Evolutionary conservation across 2,113 vertebrate species (phyloP), one percentile per base, ranked within the genome.

Genomic region (Microtus richardsoni): DNA sequence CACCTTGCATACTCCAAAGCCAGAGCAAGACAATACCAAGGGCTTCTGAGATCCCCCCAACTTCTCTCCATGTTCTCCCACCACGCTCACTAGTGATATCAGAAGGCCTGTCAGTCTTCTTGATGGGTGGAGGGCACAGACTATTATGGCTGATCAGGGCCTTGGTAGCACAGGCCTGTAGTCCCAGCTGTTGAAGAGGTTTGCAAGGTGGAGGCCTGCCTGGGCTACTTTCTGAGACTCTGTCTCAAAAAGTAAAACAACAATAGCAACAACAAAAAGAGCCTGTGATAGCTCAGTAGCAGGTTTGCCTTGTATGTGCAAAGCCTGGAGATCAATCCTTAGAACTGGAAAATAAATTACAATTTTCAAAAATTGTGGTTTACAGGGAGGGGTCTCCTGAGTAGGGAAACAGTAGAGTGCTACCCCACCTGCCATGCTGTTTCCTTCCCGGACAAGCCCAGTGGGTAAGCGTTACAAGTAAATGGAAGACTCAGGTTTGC

Each of bases 401-500:
- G 62, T 49, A 26, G 58, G 75, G 68, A 86, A 83, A 54, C 7
- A 58, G 33, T 88, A 28, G 62, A 24, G 86, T 71, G 22, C 41
- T 77, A 33, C 13, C 16, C 22, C 19, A 58, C 19, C 19, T 58
- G 1, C 16, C 28, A 19, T 30, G 44, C 28, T 82, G 33, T 49
- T 73, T 58, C 41, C 62, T 80, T 64, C 21, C 44, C 44, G 39
- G 80, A 22, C 39, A 68, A 24, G 62, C 30, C 33, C 24, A 2
- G 14, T 28, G 24, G 58, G 16, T n/a, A 64, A 64, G 39, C 58
- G 83, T 21, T 68, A 44, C 16, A 14, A 66, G 7, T n/a, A 71
- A 83, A 54, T 58, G 13, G 26, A 74, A 88, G 80, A 88, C 49
- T 62, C 52, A 60, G 75, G 24, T 95, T 92, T 93, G 60, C 93